These are phyloP conservation scores for Echiichthys vipera DNA, from an alignment of 2,797 vertebrate genomes.

Conservation along the genomic window DNA sequence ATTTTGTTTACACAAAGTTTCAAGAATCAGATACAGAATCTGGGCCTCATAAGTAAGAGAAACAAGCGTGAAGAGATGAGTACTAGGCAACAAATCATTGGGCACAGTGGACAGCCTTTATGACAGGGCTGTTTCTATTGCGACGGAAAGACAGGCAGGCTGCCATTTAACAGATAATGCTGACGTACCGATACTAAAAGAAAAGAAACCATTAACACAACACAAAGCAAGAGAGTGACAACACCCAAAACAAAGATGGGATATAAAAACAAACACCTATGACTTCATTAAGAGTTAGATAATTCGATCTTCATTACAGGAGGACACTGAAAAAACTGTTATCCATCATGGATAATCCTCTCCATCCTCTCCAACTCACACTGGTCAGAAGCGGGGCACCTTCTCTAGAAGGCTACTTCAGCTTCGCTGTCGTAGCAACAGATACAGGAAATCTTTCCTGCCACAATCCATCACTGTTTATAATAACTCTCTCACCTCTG, in stretches of 20 bases:
- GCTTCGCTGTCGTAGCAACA: too few species aligned
- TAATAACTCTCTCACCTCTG: too few species aligned
- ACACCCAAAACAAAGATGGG: neutral
- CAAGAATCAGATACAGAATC: constrained; percentile 11
- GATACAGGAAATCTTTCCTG: too few species aligned
- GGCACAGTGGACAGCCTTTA: constrained; percentile 13
- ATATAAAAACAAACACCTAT: neutral
- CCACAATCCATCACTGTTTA: too few species aligned
- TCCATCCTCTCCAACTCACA: too few species aligned
- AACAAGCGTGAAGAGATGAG: constrained; percentile 5
- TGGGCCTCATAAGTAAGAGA: neutral
- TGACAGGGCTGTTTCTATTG: constrained; percentile 18
- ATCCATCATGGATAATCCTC: too few species aligned
- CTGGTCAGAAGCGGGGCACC: too few species aligned
- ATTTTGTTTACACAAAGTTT: neutral
- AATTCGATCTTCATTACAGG: neutral
- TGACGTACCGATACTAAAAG: constrained; percentile 20
- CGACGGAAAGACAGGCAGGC: constrained; percentile 32
- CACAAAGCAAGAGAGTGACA: neutral
- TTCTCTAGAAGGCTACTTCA: too few species aligned
- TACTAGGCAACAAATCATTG: neutral
- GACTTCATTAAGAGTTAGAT: neutral
- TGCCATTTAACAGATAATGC: constrained; percentile 34
- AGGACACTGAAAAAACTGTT: too few species aligned
- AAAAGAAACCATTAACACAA: constrained; percentile 27